These are phyloP conservation scores for Anarhynchus alexandrinus DNA, from an alignment of 2,113 vertebrate genomes.

Conservation along the genomic window DNA sequence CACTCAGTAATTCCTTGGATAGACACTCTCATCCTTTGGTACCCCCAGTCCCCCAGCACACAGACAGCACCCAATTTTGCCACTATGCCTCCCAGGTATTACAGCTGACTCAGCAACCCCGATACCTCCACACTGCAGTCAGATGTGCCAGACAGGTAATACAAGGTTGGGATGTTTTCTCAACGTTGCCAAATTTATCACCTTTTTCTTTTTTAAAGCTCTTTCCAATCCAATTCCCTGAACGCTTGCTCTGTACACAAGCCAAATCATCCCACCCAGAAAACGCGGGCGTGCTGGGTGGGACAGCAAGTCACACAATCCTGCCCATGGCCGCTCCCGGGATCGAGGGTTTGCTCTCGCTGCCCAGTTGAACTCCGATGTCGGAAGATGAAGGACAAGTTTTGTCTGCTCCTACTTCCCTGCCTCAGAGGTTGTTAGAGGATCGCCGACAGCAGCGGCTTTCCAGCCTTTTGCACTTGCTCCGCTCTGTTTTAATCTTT, in stretches of 20 bases:
- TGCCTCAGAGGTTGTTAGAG: neutral
- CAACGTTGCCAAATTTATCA: neutral
- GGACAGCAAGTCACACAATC: neutral
- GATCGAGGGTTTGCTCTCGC: neutral
- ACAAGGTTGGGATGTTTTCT: neutral
- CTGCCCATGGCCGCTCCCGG: fast-evolving
- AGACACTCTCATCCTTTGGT: fast-evolving
- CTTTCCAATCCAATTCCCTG: neutral
- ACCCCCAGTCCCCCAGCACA: neutral
- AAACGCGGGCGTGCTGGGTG: neutral
- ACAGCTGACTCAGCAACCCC: neutral
- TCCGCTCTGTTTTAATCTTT: neutral
- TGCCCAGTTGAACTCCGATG: neutral
- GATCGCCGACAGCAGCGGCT: neutral
- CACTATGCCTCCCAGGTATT: neutral
- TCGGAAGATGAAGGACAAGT: neutral
- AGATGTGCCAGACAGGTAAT: neutral
- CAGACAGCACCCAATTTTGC: neutral
- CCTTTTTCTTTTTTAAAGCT: neutral
- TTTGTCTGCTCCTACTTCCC: neutral
- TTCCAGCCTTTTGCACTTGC: neutral
- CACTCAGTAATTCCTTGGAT: neutral
- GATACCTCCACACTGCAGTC: neutral
- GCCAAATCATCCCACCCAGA: neutral
- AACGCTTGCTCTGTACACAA: neutral